Evolutionary conservation across 2,797 vertebrate genomes (phyloP).

Genomic region (Sebastes matsubarae): DNA sequence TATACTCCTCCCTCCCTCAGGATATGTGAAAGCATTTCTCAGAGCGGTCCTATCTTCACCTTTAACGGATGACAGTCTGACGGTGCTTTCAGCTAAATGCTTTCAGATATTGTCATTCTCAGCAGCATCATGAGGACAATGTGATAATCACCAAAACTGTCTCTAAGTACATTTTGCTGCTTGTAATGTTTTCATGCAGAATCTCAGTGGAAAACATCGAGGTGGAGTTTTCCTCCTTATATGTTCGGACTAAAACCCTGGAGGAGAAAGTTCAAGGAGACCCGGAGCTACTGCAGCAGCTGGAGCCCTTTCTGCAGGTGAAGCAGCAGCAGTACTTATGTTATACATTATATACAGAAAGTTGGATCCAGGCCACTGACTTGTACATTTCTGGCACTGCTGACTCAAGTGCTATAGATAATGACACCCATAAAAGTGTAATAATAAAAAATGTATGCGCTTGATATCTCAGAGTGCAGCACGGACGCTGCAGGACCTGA

Average conservation of each 20-base stretch:
- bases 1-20: not conserved
- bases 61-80: not conserved
- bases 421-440: conserved; percentile 6
- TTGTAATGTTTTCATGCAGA: conserved; percentile 71
- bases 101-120: not conserved
- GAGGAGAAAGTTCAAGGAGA: conserved; percentile 91
- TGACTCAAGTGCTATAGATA: conserved; percentile 28
- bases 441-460: conserved; percentile 9
- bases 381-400: conserved; percentile 17
- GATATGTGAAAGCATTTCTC: conserved; percentile 12
- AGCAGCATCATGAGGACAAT: not conserved
- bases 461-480: conserved; percentile 82
- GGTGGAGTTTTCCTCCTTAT: conserved; percentile 89
- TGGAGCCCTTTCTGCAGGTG: conserved; percentile 95
- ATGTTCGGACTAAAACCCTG: conserved; percentile 87
- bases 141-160: not conserved
- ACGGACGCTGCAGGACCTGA: conserved; percentile 88
- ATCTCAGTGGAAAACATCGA: conserved; percentile 94
- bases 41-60: not conserved
- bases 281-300: conserved; percentile 87
- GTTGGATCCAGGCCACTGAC: conserved; percentile 26
- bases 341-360: conserved; percentile 9
- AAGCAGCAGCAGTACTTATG: conserved; percentile 34
- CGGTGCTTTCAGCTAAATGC: not conserved
- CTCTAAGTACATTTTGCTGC: not conserved